phyloP scores from a whole-genome alignment of 2,113 vertebrate species.

The human (Homo sapiens) region GRCh38 chr9:69802001-69802500 shows the following conservation, averaged over 20 bases:
- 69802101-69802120: neutral
- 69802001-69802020: neutral
- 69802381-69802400: neutral
- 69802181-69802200: neutral
- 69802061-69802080: neutral
- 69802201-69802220: neutral
- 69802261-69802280: neutral
- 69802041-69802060: neutral
- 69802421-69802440: neutral
- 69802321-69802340: neutral
- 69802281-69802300: neutral
- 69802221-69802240: neutral
- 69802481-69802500: neutral
- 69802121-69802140: neutral
- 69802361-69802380: neutral
- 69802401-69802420: neutral
- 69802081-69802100: neutral
- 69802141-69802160: neutral
- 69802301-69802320: neutral
- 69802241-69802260: neutral
- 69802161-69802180: neutral
- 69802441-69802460: neutral
- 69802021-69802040: neutral
- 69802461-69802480: neutral
- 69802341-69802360: neutral